Evolutionary conservation across 2,113 vertebrate genomes (phyloP).

Genomic region (Gobius niger): DNA sequence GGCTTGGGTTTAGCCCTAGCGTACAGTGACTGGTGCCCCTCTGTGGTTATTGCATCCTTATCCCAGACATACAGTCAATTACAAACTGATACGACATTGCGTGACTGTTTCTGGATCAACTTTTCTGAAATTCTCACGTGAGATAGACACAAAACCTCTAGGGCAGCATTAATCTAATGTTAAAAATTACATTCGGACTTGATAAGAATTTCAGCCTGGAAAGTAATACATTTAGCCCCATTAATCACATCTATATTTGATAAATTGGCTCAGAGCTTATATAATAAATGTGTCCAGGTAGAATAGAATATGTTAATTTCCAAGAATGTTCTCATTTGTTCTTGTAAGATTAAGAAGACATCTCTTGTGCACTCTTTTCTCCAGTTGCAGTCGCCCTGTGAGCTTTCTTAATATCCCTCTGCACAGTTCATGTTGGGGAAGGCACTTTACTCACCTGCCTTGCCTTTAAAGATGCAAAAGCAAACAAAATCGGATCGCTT

Average conservation of each 20-base stretch:
- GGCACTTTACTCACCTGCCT: neutral
- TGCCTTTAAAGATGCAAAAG: neutral
- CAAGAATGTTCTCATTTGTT: neutral
- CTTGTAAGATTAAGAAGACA: conserved; percentile 5
- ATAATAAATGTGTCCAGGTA: conserved; percentile 16
- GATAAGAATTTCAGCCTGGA: neutral
- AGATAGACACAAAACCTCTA: neutral
- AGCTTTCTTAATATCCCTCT: too few relatives aligned
- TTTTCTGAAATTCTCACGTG: neutral
- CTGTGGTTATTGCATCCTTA: neutral
- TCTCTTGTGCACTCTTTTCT: conserved; percentile 1
- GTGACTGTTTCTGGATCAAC: neutral
- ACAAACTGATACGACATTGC: neutral
- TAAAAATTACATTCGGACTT: neutral
- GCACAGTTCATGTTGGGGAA: neutral
- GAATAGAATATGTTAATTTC: conserved; percentile 12
- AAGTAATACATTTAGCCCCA: conserved; percentile 2
- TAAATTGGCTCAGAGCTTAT: neutral
- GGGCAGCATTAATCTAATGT: neutral
- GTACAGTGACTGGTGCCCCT: neutral
- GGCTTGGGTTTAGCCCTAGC: neutral
- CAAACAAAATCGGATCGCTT: neutral
- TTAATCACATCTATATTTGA: conserved; percentile 16
- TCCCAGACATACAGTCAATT: neutral
- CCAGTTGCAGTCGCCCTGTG: neutral